Evolutionary conservation across 2,113 vertebrate species (phyloP).

Genomic region (Daubentonia madagascariensis): DNA sequence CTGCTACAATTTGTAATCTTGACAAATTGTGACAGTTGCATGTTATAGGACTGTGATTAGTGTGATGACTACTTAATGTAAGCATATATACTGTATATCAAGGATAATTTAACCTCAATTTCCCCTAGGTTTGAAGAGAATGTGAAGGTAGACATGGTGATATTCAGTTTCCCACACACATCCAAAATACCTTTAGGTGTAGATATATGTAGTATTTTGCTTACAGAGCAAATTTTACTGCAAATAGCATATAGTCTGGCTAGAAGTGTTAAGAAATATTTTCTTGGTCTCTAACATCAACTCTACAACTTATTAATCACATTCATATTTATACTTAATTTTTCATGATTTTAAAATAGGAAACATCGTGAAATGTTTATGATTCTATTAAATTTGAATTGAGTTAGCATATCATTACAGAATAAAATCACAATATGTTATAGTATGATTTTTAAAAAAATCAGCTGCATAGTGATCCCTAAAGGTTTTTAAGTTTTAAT

Average conservation of each 20-base stretch:
- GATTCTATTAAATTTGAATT: constrained; percentile 7
- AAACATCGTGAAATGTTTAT: not conserved
- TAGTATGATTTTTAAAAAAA: not conserved
- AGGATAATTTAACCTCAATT: not conserved
- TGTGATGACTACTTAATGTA: not conserved
- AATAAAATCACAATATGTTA: not conserved
- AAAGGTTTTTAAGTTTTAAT: not conserved
- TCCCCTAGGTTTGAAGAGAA: not conserved
- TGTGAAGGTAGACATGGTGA: not conserved
- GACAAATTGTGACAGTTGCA: not conserved
- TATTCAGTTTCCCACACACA: not conserved
- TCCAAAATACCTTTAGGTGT: not conserved
- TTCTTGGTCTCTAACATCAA: not conserved
- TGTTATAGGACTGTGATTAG: not conserved
- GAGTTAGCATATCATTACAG: not conserved
- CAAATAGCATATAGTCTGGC: not conserved
- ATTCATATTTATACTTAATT: not conserved
- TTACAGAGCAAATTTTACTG: not conserved
- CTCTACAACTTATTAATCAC: not conserved
- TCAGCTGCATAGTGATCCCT: not conserved
- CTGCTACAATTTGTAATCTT: not conserved
- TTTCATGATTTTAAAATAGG: not conserved
- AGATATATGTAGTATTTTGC: not conserved
- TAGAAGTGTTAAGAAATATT: not conserved
- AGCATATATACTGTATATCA: not conserved